These are phyloP conservation scores for Anoncus sp. DNA, from an alignment of 2,888 invertebrate genomes.

Conservation along the genomic window DNA sequence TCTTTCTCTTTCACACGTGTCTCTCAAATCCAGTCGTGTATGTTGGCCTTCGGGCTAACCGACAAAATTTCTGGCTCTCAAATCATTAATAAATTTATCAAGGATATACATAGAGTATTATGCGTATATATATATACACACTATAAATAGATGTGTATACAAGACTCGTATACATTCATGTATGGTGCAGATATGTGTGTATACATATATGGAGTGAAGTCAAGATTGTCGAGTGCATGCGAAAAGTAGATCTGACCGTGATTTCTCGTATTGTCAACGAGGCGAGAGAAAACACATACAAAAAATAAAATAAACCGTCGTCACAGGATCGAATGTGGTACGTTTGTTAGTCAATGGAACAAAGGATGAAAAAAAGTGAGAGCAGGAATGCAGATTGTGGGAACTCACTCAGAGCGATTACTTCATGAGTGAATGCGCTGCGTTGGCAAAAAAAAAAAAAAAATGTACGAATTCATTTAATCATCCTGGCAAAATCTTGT, in stretches of 20 bases:
- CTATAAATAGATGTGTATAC: slow-evolving; percentile 32
- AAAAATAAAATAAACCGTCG: slow-evolving; percentile 9
- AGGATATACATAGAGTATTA: neutral
- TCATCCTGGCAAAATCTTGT: neutral
- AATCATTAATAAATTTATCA: slow-evolving; percentile 34
- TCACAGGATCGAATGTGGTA: slow-evolving; percentile 38
- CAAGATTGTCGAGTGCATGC: slow-evolving; percentile 44
- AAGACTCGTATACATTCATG: slow-evolving; percentile 10
- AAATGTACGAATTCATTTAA: neutral
- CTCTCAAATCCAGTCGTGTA: slow-evolving; percentile 7
- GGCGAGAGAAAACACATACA: slow-evolving; percentile 6
- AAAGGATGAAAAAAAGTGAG: slow-evolving; percentile 53
- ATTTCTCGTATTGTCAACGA: slow-evolving; percentile 60
- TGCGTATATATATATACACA: neutral
- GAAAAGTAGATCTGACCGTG: slow-evolving; percentile 64
- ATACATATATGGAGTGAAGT: slow-evolving; percentile 62
- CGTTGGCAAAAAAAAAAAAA: slow-evolving; percentile 1
- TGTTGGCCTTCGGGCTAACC: slow-evolving; percentile 21
- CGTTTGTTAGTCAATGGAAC: slow-evolving; percentile 19
- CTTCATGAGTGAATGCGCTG: neutral
- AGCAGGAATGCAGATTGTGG: slow-evolving; percentile 39
- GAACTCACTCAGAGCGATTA: slow-evolving; percentile 21
- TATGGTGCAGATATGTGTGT: slow-evolving; percentile 5
- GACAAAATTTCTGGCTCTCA: slow-evolving; percentile 22
- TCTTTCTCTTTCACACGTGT: slow-evolving; percentile 37